phyloP scores from a whole-genome alignment of 2,113 vertebrate species.

The Sakesphorus luctuosus region DNA sequence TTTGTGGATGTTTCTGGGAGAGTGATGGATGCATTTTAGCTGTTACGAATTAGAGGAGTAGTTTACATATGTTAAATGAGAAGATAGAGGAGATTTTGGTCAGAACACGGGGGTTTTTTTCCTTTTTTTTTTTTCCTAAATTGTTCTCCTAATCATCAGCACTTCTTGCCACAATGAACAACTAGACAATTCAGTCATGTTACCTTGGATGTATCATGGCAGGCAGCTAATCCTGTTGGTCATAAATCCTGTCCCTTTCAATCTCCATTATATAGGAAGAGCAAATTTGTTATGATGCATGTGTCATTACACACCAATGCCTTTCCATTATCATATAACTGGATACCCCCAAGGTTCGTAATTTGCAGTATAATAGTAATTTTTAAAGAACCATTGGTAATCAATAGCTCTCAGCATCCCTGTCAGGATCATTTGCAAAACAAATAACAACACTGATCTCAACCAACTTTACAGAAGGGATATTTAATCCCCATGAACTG shows the following conservation, averaged over 20 bases:
- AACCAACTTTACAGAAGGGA: slow-evolving; percentile 48
- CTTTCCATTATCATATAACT: slow-evolving; percentile 41
- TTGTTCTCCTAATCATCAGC: neutral
- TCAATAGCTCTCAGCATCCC: slow-evolving; percentile 60
- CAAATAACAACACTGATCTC: slow-evolving; percentile 36
- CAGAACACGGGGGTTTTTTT: neutral
- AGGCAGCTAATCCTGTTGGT: slow-evolving; percentile 24
- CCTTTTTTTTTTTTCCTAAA: neutral
- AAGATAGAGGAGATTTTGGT: neutral
- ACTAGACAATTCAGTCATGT: neutral
- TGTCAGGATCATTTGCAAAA: slow-evolving; percentile 64
- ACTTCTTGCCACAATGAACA: neutral
- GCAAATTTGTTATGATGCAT: slow-evolving; percentile 48
- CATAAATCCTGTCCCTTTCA: slow-evolving; percentile 56
- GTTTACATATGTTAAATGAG: neutral
- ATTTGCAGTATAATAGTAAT: slow-evolving; percentile 47
- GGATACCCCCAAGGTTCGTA: slow-evolving; percentile 30
- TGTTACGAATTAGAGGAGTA: neutral
- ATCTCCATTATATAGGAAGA: slow-evolving; percentile 37
- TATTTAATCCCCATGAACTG: slow-evolving; percentile 58
- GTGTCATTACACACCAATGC: slow-evolving; percentile 40
- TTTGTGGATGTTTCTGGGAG: neutral
- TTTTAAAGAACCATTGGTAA: slow-evolving; percentile 61
- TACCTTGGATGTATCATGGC: neutral
- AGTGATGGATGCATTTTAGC: neutral